A percentile compares a stretch with the other conserved stretches of the same genome.
phyloP scores from a whole-genome alignment of 2,888 invertebrate genomes.

The Conomelus anceps region DNA sequence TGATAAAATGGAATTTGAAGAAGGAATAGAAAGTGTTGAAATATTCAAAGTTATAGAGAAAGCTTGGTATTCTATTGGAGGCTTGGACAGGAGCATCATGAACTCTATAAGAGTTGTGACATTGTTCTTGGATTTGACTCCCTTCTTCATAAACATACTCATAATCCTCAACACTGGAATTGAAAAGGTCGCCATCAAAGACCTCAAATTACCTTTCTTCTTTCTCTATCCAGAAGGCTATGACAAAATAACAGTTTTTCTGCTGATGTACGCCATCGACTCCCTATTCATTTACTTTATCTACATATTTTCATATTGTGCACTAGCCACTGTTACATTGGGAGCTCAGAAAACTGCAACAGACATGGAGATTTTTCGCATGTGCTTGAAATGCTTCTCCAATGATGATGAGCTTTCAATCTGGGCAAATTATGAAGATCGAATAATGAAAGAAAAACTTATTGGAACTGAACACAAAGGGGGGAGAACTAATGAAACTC shows the following conservation, averaged over 20 bases:
- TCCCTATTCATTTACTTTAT: not conserved
- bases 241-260: not conserved
- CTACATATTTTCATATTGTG: not conserved
- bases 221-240: not conserved
- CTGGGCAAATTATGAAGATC: not conserved
- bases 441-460: not conserved
- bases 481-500: not conserved
- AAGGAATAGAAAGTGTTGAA: not conserved
- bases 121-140: not conserved
- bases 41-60: not conserved
- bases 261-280: not conserved
- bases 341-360: not conserved
- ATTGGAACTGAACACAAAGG: no score
- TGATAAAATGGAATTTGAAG: not conserved
- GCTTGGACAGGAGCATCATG: not conserved
- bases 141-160: not conserved
- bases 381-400: not conserved
- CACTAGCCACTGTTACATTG: not conserved
- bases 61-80: not conserved
- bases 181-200: not conserved
- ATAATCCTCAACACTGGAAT: not conserved
- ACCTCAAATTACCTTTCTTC: not conserved
- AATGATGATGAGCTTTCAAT: not conserved
- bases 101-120: not conserved
- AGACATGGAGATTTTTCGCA: not conserved